A percentile compares a stretch with the other conserved stretches of the same genome.
Conservation (phyloP, 2,113 vertebrate species). For the Myotis lucifugus region DNA sequence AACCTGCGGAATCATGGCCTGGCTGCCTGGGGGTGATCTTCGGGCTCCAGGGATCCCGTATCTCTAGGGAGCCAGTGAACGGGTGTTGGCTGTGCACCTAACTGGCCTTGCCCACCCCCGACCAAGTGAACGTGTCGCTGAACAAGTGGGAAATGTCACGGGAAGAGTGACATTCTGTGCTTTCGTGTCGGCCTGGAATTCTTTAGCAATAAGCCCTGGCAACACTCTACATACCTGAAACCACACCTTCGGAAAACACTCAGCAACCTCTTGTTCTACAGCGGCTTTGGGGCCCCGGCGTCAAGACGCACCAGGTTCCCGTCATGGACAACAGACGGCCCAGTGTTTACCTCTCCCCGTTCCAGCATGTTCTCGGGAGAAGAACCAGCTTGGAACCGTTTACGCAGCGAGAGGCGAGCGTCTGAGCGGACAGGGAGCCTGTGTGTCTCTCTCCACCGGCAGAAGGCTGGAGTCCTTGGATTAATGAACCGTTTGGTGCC, state of each 20-base stretch:
- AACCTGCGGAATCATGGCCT: not conserved
- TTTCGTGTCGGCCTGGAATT: not conserved
- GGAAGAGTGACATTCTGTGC: not conserved
- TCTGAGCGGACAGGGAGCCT: slow-evolving; percentile 12
- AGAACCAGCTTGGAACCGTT: slow-evolving; percentile 45
- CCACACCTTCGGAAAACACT: not conserved
- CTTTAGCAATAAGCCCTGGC: not conserved
- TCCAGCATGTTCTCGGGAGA: slow-evolving; percentile 48
- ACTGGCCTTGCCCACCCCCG: too few species aligned
- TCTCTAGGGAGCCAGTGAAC: not conserved
- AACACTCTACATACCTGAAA: not conserved
- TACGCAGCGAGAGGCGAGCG: slow-evolving; percentile 41
- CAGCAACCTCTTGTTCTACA: not conserved
- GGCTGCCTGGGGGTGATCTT: not conserved
- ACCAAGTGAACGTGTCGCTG: not conserved
- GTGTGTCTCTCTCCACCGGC: not conserved
- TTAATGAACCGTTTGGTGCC: slow-evolving; percentile 62
- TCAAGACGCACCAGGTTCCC: not conserved
- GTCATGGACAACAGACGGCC: not conserved
- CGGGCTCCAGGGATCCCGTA: not conserved
- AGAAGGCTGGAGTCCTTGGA: slow-evolving; percentile 40
- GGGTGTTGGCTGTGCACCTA: too few species aligned
- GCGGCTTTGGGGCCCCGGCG: not conserved
- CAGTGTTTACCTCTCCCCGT: not conserved
- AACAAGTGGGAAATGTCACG: not conserved